Evolutionary conservation across 2,113 vertebrate genomes (phyloP), one percentile per base, ranked within the genome.

Genomic region (Corythornis cristatus): DNA sequence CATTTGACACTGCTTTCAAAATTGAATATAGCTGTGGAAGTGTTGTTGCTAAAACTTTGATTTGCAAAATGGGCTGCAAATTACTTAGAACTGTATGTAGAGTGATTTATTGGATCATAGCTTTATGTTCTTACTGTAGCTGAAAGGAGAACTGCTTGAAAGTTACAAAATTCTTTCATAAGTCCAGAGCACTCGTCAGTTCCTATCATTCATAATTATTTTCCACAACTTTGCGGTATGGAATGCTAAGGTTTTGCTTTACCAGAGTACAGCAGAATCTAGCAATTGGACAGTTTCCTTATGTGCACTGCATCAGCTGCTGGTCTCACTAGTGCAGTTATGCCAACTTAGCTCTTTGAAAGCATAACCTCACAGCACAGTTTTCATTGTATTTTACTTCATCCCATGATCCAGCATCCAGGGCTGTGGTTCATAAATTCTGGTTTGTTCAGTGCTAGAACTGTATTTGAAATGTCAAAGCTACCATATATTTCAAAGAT

Each of bases 1-100:
- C 90, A 58, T 72, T 94, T 93, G 95, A 96, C 86, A 86, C 56
- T 88, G 54, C 92, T 88, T 95, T 92, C 86, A 93, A 91, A 95
- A 77, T 70, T 78, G 86, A 68, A 94, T 37, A 6, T 61, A 76
- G 15, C 61, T 86, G 62, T 88, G 75, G 43, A 90, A 82, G 15
- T 81, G 43, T 8, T 15, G 5, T 60, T 86, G 51, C 72, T 86
- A 40, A 86, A 84, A 50, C 18, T 12, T 23, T 42, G 28, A 37
- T 87, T n/a, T 51, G 74, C 71, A 65, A 88, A 90, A 60, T 11
- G 0, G 83, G 25, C 33, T 83, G 18, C 19, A 62, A 60, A 37
- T 43, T 62, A 13, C 9, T 12, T 67, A 20, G 58, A 88, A 60
- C 23, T 53, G 1, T 23, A 2, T 51, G 18, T 68, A 6, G 18